Evolutionary conservation across 2,888 invertebrate genomes (phyloP).

Genomic region (Dryobota labecula): DNA sequence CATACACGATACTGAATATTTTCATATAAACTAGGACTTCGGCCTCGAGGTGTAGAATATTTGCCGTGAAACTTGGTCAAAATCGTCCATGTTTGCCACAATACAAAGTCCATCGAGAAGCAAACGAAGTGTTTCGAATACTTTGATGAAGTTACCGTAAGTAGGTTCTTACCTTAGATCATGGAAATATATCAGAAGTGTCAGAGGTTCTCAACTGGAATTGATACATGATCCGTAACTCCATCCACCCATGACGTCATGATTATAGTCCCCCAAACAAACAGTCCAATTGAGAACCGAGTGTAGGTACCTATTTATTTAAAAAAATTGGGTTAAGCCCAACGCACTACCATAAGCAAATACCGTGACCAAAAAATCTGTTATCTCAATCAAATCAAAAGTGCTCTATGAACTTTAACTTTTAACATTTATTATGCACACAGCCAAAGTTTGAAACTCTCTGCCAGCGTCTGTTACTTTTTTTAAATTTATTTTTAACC

Average conservation of each 20-base stretch:
- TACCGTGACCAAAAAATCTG: background rate
- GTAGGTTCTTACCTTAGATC: conserved; percentile 40
- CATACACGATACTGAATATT: conserved; percentile 34
- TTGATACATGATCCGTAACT: background rate
- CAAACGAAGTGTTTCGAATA: conserved; percentile 50
- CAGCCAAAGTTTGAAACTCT: too few species aligned
- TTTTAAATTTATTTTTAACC: too few species aligned
- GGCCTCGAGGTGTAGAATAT: conserved; percentile 27
- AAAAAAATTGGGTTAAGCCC: background rate
- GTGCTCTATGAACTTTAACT: background rate
- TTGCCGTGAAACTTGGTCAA: conserved; percentile 37
- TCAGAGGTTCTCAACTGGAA: background rate
- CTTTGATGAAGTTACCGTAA: conserved; percentile 58
- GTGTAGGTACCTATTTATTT: background rate
- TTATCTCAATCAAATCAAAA: background rate
- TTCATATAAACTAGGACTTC: conserved; percentile 28
- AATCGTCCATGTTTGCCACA: conserved; percentile 23
- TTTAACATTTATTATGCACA: too few species aligned
- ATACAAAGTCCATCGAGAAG: conserved; percentile 32
- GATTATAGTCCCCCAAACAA: background rate
- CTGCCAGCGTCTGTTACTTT: too few species aligned
- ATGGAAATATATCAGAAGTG: conserved; percentile 30
- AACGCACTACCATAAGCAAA: background rate
- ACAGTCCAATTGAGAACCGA: background rate
- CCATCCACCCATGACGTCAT: too few species aligned